Conservation (phyloP, 1,140 invertebrate species). For the Grapholita molesta region DNA sequence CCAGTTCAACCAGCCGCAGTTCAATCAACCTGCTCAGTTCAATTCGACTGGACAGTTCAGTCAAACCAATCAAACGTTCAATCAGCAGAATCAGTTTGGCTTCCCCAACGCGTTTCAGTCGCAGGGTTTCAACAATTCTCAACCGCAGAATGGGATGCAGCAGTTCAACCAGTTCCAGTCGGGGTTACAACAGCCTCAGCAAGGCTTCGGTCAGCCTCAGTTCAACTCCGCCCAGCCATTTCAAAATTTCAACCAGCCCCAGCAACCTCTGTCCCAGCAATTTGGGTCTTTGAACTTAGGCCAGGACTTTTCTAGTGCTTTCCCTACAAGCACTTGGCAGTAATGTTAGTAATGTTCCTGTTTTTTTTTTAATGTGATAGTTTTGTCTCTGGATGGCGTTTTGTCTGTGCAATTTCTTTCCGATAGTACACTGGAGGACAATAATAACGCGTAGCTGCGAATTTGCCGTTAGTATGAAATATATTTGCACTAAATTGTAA, state of each 20-base stretch:
- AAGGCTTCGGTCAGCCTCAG: constrained; percentile 39
- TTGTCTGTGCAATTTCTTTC: constrained; percentile 9
- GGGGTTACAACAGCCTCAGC: constrained; percentile 51
- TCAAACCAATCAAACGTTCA: constrained; percentile 16
- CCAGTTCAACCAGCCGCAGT: constrained; percentile 22
- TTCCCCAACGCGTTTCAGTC: constrained; percentile 30
- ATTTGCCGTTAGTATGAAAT: not conserved
- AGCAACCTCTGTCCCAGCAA: constrained; percentile 49
- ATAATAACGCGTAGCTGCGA: constrained; percentile 8
- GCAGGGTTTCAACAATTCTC: constrained; percentile 35
- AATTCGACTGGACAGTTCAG: constrained; percentile 14
- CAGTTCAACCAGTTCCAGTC: constrained; percentile 56
- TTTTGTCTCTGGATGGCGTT: not conserved
- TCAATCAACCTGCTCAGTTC: not conserved
- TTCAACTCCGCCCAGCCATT: constrained; percentile 34
- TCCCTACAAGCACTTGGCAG: constrained; percentile 65
- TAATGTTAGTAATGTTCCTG: constrained; percentile 28
- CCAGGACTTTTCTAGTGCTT: constrained; percentile 57
- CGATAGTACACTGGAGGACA: constrained; percentile 7
- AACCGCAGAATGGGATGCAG: constrained; percentile 49
- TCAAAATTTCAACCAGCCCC: constrained; percentile 44
- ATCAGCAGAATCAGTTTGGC: constrained; percentile 3
- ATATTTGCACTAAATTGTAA: too few species aligned
- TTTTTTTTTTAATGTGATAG: not conserved
- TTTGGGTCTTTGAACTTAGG: constrained; percentile 60